Evolutionary conservation across 2,113 vertebrate genomes (phyloP).

Genomic region (Gopherus flavomarginatus): DNA sequence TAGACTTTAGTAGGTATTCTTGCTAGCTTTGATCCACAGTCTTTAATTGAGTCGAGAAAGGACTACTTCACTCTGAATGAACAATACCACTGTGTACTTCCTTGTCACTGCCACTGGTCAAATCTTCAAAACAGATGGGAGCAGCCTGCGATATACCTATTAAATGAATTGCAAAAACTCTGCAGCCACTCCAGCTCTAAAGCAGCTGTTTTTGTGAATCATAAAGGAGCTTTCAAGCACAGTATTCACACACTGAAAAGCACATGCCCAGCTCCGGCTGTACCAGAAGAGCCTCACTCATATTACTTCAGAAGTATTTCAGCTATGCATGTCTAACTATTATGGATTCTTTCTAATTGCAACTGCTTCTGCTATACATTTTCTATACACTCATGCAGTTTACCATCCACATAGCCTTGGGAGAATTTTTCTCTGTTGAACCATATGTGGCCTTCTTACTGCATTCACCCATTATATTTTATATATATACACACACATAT

Average conservation of each 20-base stretch:
- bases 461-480: fast-evolving
- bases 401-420: conserved; percentile 17
- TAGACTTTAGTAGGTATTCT: not conserved
- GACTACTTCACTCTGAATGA: not conserved
- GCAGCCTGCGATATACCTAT: not conserved
- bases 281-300: conserved; percentile 18
- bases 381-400: conserved; percentile 43
- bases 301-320: conserved; percentile 46
- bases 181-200: conserved; percentile 2
- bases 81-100: not conserved
- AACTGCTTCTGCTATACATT: conserved; percentile 32
- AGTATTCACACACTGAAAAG: conserved; percentile 12
- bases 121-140: conserved; percentile 26
- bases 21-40: not conserved
- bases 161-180: conserved; percentile 22
- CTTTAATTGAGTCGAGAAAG: not conserved
- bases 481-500: too few relatives aligned
- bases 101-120: not conserved
- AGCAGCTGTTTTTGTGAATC: conserved; percentile 50
- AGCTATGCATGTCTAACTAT: conserved; percentile 5
- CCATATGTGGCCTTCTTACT: not conserved
- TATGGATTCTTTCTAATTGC: conserved; percentile 24
- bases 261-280: not conserved
- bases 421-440: not conserved
- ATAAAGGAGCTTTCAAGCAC: conserved; percentile 49